Percentiles rank a stretch among this genome's conserved stretches.
These are phyloP conservation scores for Lordiphosa clarofinis DNA, from an alignment of 1,140 invertebrate genomes.

Conservation along the genomic window DNA sequence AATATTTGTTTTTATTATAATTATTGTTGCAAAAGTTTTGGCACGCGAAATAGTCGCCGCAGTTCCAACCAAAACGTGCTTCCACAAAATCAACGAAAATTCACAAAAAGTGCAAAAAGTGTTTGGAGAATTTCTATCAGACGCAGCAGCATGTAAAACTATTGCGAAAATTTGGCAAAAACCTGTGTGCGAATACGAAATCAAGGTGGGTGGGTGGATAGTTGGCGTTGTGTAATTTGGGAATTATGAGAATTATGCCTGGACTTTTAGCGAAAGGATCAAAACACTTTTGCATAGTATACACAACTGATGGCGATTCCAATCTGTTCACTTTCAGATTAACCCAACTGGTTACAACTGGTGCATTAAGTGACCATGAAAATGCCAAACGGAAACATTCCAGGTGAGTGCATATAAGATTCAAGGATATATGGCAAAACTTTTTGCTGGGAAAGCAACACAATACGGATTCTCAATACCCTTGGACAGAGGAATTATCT, in stretches of 20 bases:
- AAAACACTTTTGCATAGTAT: slow-evolving; percentile 3
- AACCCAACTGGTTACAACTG: slow-evolving; percentile 45
- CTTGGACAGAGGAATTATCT: too few species aligned
- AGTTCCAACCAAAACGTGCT: slow-evolving; percentile 3
- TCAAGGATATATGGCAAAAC: not conserved
- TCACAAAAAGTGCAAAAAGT: slow-evolving; percentile 65
- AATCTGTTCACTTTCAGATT: slow-evolving; percentile 28
- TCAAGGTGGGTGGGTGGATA: slow-evolving; percentile 35
- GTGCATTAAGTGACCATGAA: slow-evolving; percentile 29
- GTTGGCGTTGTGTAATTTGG: slow-evolving; percentile 39
- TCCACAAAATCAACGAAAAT: slow-evolving; percentile 39
- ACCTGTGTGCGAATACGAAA: slow-evolving; percentile 53
- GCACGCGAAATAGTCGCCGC: not conserved
- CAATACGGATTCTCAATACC: too few species aligned
- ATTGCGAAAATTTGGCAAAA: slow-evolving; percentile 61
- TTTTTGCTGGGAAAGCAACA: too few species aligned
- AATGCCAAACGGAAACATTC: slow-evolving; percentile 51
- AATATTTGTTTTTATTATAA: not conserved
- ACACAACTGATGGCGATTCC: not conserved
- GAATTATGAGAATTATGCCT: slow-evolving; percentile 29
- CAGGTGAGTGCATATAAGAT: slow-evolving; percentile 23
- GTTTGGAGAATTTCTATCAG: slow-evolving; percentile 53
- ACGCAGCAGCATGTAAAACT: slow-evolving; percentile 59
- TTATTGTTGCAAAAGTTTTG: too few species aligned
- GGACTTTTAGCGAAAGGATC: too few species aligned